Evolutionary conservation across 2,888 invertebrate species (phyloP).

Genomic region (Alentia gelatinosa): DNA sequence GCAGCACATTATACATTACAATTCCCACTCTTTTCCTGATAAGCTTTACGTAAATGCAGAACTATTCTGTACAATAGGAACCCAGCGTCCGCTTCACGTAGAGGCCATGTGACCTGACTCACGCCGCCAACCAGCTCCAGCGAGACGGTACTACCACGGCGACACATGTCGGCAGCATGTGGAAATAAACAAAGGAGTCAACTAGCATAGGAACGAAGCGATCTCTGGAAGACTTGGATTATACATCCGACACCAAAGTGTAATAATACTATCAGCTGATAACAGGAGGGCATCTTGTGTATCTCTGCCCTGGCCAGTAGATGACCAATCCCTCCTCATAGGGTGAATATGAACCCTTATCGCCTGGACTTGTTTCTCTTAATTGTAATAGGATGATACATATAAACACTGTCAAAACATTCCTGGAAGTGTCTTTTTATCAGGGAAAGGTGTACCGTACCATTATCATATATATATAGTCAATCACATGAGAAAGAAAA

Average conservation of each 20-base stretch:
- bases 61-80: background rate
- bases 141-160: background rate
- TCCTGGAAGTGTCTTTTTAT: background rate
- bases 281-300: background rate
- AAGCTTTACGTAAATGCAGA: background rate
- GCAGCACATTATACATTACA: too few species aligned
- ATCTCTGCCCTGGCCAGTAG: background rate
- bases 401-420: background rate
- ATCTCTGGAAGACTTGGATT: conserved; percentile 50
- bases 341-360: background rate
- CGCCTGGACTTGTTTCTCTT: background rate
- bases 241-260: conserved; percentile 2
- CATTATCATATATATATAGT: background rate
- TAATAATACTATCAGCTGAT: conserved; percentile 26
- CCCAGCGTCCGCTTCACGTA: background rate
- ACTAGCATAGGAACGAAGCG: background rate
- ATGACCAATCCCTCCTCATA: background rate
- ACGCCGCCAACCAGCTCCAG: too few species aligned
- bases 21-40: too few species aligned
- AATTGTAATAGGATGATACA: background rate
- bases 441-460: background rate
- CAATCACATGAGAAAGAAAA: too few species aligned
- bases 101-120: background rate
- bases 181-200: background rate
- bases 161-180: background rate